Evolutionary conservation across 2,888 invertebrate species (phyloP), one percentile per base, ranked within the genome.

Genomic region (Lydus trimaculatus): DNA sequence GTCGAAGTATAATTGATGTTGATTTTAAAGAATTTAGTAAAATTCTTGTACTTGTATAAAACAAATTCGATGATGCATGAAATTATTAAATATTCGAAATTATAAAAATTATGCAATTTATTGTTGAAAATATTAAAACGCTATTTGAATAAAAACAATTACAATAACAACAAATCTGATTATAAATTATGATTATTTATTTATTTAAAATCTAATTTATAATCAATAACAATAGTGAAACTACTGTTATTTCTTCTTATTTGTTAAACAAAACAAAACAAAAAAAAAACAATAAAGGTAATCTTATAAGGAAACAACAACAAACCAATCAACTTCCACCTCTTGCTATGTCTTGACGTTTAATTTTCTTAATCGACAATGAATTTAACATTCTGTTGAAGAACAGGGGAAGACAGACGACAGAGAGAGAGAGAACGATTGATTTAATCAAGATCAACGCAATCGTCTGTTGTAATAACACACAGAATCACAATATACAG

Each of bases 361-460:
- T 64, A 70, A 70, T 70, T 70, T 70, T 70, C 70, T 66, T 70
- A 70, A 70, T 70, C 64, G 70, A 66, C 58, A 43, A 52, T 64
- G 59, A 70, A 61, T 61, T 61, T 70, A 56, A 48, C 61, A 58
- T 65, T 60, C 25, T 28, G 28, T 56, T 6, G 5, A 56, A 6
- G 13, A 33, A 69, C 28, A 5, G 5, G 25, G 6, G 13, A 33
- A 69, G 60, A 64, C 64, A 33, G 33, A 33, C 11, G 11, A 13
- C 5, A 39, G 11, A 43, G n/a, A 43, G 11, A 43, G 43, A 43
- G n/a, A 43, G 11, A 17, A 17, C 5, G 43, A 43, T 43, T 64
- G 66, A 70, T 70, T 70, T 64, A 70, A 70, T 70, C 70, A 66
- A 39, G 25, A 28, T 43, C 64, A 61, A 65, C 61, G 63, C 28